These are phyloP conservation scores for Cylloceria caligata DNA, from an alignment of 2,888 invertebrate species.

Conservation along the genomic window DNA sequence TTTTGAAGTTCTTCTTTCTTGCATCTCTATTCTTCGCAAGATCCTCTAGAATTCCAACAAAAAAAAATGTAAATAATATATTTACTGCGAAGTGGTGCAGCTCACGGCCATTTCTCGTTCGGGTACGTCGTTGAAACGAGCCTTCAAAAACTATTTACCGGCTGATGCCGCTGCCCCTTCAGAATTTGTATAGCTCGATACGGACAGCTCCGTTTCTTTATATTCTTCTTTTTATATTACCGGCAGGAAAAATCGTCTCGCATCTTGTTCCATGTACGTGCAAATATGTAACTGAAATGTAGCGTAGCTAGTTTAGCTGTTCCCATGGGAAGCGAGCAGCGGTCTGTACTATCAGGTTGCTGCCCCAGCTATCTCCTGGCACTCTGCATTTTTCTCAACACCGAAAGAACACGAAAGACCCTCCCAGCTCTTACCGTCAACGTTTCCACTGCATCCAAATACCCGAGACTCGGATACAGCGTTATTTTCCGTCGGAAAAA, in stretches of 20 bases:
- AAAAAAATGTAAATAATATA: constrained; percentile 41
- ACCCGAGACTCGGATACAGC: constrained; percentile 22
- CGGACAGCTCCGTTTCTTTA: constrained; percentile 26
- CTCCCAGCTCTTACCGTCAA: constrained; percentile 19
- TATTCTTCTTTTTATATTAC: constrained; percentile 57
- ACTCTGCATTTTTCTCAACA: constrained; percentile 30
- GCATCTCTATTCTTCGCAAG: not conserved
- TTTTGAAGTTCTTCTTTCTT: not conserved
- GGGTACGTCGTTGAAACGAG: constrained; percentile 39
- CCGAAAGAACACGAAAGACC: constrained; percentile 19
- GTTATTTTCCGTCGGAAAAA: constrained; percentile 44
- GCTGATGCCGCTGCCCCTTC: constrained; percentile 43
- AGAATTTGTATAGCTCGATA: constrained; percentile 42
- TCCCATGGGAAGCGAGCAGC: constrained; percentile 23
- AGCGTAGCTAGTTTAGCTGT: constrained; percentile 11
- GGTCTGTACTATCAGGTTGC: constrained; percentile 32
- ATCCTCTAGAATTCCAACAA: not conserved
- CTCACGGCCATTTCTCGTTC: constrained; percentile 43
- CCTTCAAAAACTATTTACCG: constrained; percentile 58
- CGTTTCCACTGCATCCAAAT: constrained; percentile 49
- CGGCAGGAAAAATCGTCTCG: constrained; percentile 47
- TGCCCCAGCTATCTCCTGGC: constrained; percentile 22
- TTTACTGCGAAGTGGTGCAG: constrained; percentile 44
- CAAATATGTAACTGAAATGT: constrained; percentile 32
- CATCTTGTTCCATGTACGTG: constrained; percentile 45